These are phyloP conservation scores for Orthosia incerta DNA, from an alignment of 2,888 invertebrate genomes.

Conservation along the genomic window DNA sequence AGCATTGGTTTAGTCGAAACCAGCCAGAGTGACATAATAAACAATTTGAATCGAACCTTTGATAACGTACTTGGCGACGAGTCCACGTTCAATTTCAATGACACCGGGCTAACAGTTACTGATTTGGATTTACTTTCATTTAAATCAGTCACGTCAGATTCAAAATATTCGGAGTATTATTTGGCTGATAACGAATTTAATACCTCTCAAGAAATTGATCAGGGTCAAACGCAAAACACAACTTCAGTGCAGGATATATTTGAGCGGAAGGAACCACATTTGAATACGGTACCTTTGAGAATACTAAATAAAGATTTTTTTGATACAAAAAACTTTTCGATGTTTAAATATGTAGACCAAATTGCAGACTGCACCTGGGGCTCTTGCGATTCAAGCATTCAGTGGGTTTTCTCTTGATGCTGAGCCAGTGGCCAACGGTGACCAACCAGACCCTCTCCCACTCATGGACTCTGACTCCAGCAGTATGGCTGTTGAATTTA, in stretches of 20 bases:
- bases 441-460: slow-evolving; percentile 79
- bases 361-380: slow-evolving; percentile 73
- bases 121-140: slow-evolving; percentile 80
- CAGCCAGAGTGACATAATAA: slow-evolving; percentile 67
- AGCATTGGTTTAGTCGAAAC: slow-evolving; percentile 66
- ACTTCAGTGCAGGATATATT: slow-evolving; percentile 79
- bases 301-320: neutral
- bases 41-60: slow-evolving; percentile 71
- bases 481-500: slow-evolving; percentile 73
- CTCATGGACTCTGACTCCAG: slow-evolving; percentile 84
- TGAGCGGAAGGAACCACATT: slow-evolving; percentile 78
- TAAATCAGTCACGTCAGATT: slow-evolving; percentile 76
- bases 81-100: slow-evolving; percentile 66
- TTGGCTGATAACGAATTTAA: slow-evolving; percentile 76
- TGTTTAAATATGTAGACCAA: slow-evolving; percentile 12
- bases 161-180: slow-evolving; percentile 80
- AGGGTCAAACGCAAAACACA: slow-evolving; percentile 43
- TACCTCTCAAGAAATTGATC: slow-evolving; percentile 36
- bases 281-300: slow-evolving; percentile 68
- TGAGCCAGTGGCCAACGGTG: slow-evolving; percentile 72
- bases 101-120: slow-evolving; percentile 64
- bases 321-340: neutral
- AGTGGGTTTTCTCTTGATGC: slow-evolving; percentile 84
- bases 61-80: slow-evolving; percentile 67
- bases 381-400: slow-evolving; percentile 79